Conservation (phyloP, 2,888 invertebrate species). For the Tetramorium bicarinatum region DNA sequence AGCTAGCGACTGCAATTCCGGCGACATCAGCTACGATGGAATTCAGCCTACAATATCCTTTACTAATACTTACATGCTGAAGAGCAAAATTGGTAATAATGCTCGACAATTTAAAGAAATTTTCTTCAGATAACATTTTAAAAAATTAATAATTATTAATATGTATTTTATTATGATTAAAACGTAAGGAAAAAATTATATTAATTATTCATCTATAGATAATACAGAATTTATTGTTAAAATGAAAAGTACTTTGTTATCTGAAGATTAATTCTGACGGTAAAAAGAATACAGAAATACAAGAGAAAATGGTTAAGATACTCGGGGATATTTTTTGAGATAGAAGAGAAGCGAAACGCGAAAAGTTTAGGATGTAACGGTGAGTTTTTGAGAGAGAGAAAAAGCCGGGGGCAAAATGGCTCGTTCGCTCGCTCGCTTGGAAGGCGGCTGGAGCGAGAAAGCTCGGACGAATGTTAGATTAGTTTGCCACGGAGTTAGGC, state of each 20-base stretch:
- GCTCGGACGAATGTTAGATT: constrained; percentile 84
- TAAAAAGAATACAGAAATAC: constrained; percentile 7
- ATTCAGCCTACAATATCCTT: constrained; percentile 99
- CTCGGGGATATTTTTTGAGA: constrained; percentile 68
- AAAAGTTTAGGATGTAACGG: constrained; percentile 69
- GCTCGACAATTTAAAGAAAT: not conserved
- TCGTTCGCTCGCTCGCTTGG: constrained; percentile 18
- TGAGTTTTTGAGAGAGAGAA: constrained; percentile 59
- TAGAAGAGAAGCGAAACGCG: constrained; percentile 60
- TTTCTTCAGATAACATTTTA: constrained; percentile 16
- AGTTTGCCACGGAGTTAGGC: constrained; percentile 83
- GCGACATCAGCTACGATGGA: constrained; percentile 96
- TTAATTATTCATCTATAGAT: not conserved
- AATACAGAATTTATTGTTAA: not conserved
- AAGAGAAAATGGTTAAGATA: constrained; percentile 51
- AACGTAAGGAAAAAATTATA: no score
- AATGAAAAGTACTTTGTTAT: constrained; percentile 2
- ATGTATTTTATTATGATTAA: not conserved
- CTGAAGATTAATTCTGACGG: constrained; percentile 18
- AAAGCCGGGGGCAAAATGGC: constrained; percentile 35
- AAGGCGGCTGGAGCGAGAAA: constrained; percentile 62
- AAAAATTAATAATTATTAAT: not conserved
- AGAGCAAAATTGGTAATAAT: constrained; percentile 10
- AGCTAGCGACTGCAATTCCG: constrained; percentile 96
- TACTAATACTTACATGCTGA: constrained; percentile 88